Percentiles rank a stretch among this genome's conserved stretches.
phyloP scores from a whole-genome alignment of 2,888 invertebrate species.

The Dicranocentrus wangi region DNA sequence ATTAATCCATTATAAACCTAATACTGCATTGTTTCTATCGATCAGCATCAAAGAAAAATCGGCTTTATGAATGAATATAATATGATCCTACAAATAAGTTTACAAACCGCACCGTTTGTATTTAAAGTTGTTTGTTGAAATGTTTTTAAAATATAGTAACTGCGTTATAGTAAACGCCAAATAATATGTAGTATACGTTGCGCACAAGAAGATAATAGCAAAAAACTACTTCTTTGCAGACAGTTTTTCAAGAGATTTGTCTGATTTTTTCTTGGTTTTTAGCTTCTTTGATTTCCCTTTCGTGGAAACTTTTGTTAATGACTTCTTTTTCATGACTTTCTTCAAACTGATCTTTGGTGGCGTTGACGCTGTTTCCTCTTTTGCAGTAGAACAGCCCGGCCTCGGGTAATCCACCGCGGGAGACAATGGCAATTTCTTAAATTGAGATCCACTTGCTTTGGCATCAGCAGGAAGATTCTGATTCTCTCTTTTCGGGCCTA shows the following conservation, averaged over 20 bases:
- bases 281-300: constrained; percentile 45
- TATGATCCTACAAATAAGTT: no score
- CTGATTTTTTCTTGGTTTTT: constrained; percentile 39
- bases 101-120: no score
- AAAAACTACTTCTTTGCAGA: constrained; percentile 38
- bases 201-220: no score
- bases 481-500: constrained; percentile 65
- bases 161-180: no score
- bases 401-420: constrained; percentile 30
- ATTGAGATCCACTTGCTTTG: constrained; percentile 69
- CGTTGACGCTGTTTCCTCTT: constrained; percentile 25
- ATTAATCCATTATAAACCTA: no score
- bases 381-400: constrained; percentile 34
- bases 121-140: no score
- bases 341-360: constrained; percentile 55
- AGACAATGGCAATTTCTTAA: constrained; percentile 50
- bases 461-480: constrained; percentile 60
- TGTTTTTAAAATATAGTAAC: no score
- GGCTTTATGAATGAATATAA: no score
- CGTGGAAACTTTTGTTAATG: constrained; percentile 33
- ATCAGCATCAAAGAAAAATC: no score
- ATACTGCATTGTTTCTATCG: no score
- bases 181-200: no score
- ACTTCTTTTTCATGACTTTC: constrained; percentile 59
- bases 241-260: constrained; percentile 44